These are phyloP conservation scores for Labeo calbasu DNA, from an alignment of 2,797 vertebrate genomes.

Conservation along the genomic window DNA sequence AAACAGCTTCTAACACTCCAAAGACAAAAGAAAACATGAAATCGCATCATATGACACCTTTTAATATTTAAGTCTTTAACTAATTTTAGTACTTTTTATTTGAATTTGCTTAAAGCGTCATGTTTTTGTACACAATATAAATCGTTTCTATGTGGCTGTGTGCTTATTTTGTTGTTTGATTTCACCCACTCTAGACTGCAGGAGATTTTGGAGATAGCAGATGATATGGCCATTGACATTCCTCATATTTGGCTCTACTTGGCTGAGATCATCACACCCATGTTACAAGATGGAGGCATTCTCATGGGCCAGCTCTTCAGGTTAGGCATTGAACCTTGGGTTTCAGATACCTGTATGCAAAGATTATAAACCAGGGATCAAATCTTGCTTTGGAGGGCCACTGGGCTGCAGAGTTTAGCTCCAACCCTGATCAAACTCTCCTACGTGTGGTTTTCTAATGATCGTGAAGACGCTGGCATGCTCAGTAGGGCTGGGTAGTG, in stretches of 20 bases:
- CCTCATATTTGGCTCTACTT: conserved; percentile 98
- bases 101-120: neutral
- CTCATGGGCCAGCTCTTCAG: conserved; percentile 93
- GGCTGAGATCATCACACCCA: conserved; percentile 90
- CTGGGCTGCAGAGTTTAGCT: too few relatives aligned
- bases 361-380: neutral
- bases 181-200: conserved; percentile 75
- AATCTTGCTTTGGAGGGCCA: too few relatives aligned
- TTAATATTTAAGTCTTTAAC: too few relatives aligned
- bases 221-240: conserved; percentile 98
- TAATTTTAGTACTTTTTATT: neutral
- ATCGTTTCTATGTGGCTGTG: neutral
- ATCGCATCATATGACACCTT: too few relatives aligned
- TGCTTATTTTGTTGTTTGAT: neutral
- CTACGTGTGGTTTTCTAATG: too few relatives aligned
- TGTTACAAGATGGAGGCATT: conserved; percentile 91
- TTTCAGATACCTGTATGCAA: neutral
- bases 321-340: conserved; percentile 68
- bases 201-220: conserved; percentile 90
- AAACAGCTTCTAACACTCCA: too few relatives aligned
- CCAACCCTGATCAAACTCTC: too few relatives aligned
- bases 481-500: too few relatives aligned
- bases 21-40: too few relatives aligned
- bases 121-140: neutral
- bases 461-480: too few relatives aligned